Evolutionary conservation across 2,797 vertebrate genomes (phyloP), one percentile per base, ranked within the genome.

Genomic region (Periophthalmus magnuspinnatus): DNA sequence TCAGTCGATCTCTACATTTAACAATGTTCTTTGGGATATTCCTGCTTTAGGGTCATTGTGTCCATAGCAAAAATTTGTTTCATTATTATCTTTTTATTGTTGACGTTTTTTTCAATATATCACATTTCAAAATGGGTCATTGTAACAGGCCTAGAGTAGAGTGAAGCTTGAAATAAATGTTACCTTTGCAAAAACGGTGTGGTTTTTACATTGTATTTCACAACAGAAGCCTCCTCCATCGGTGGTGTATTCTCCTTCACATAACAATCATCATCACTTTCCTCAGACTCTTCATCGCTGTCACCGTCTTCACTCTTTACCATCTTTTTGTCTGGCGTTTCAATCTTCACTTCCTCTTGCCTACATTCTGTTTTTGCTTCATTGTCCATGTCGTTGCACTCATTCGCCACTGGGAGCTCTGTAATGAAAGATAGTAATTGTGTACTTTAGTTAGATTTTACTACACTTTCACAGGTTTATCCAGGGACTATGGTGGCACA

Each of bases 131-230:
- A 41, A 41, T 41, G 38, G 10, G 11, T 41, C 2, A 41, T 41
- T 10, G 3, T 13, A 38, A 41, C 38, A 41, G 11, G 38, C 9
- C 38, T 41, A 41, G 11, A 41, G 11, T 11, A 41, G 10, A 33
- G 6, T 5, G 3, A n/a, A 1, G 1, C 1, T 32, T 21, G 8
- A 36, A 41, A 16, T 60, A 34, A 4, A 36, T 88, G 93, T 86
- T 56, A 97, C 97, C 95, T 95, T 79, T 96, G 94, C 54, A 95
- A 85, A 76, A 90, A 91, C 0, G 95, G 94, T 0, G 95, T 96
- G 0, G 92, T 93, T 78, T 91, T 94, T 22, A 95, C 87, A 36
- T 90, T 96, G 82, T 92, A 94, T 77, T 88, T 96, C 28, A 95
- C 88, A 3, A 95, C 69, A 6, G 90, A 95, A 6, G 91, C 89